Base-by-base conservation (phyloP, 1,140 invertebrate species). In the Stegodyphus mimosarum region DNA sequence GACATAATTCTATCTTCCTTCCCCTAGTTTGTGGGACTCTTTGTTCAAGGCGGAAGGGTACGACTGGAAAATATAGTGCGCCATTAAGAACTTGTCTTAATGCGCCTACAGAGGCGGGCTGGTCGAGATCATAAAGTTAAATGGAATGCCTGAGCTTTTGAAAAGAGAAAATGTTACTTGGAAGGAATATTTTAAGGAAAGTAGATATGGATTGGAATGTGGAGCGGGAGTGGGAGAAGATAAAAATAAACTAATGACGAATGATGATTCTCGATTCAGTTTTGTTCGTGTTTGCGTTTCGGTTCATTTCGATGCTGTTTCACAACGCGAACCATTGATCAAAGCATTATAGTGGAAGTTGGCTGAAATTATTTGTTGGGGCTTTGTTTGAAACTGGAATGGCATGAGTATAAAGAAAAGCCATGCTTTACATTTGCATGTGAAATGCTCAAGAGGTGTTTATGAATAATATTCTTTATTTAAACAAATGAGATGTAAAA, bases 11-110 rank as follows among this genome's bases (percentile, higher is more conserved):
- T 18, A 6, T n/a, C 70, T 72, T 72, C 70, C 70, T 48, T 72
- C 52, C 70, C 52, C 70, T 51, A 72, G 50, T 72, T 72, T 48
- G 13, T 51, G 70, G 49, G 13, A 72, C 70, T 72, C 70, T 72
- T 72, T 72, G 70, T 72, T 72, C 33, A 33, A 33, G 33, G 33
- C 33, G 33, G 33, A 33, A 33, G 33, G 33, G 33, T 33, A 33
- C 70, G 13, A 52, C 72, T 74, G 72, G 72, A 74, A 74, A 74
- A 74, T 53, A 74, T 55, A 74, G 72, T 74, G 53, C 72, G 18
- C 72, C 72, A 74, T 74, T 74, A 74, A 63, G 52, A 50, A 60
- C 13, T 18, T 53, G 72, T 74, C 72, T 74, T 74, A 60, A 74
- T 74, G 72, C 51, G 17, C 11, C 72, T 60, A 18, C 52, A 74